Conservation (phyloP, 1,140 invertebrate species). For the Chlorops oryzae region DNA sequence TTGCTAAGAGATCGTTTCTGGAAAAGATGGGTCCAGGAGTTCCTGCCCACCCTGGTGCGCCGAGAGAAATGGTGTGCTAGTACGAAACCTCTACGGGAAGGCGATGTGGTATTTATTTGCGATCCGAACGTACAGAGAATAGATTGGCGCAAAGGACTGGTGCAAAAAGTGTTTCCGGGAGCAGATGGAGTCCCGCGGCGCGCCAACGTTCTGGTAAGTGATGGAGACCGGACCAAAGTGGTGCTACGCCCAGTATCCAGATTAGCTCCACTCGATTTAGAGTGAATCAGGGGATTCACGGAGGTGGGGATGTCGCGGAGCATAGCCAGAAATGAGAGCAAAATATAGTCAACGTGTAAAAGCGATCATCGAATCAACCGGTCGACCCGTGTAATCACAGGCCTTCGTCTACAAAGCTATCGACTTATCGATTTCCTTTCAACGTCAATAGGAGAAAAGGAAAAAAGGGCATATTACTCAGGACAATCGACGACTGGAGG, state of each 20-base stretch:
- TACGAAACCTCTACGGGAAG: neutral
- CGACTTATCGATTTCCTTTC: no score
- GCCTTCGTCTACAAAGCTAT: no score
- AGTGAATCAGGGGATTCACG: no score
- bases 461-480: no score
- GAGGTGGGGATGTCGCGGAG: no score
- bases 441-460: no score
- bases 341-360: no score
- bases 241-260: conserved; percentile 4
- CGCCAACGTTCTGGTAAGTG: neutral
- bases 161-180: neutral
- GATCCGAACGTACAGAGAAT: neutral
- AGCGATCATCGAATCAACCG: no score
- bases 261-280: no score
- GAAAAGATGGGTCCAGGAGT: conserved; percentile 14
- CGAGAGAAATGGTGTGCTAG: conserved; percentile 11
- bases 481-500: no score
- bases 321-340: no score
- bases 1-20: conserved; percentile 12
- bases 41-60: conserved; percentile 10
- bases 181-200: neutral
- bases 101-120: conserved; percentile 8
- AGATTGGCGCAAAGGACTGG: neutral
- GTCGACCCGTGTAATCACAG: no score
- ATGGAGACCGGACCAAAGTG: neutral